Evolutionary conservation across 2,797 vertebrate species (phyloP), one percentile per base, ranked within the genome.

Genomic region (Falco cherrug): DNA sequence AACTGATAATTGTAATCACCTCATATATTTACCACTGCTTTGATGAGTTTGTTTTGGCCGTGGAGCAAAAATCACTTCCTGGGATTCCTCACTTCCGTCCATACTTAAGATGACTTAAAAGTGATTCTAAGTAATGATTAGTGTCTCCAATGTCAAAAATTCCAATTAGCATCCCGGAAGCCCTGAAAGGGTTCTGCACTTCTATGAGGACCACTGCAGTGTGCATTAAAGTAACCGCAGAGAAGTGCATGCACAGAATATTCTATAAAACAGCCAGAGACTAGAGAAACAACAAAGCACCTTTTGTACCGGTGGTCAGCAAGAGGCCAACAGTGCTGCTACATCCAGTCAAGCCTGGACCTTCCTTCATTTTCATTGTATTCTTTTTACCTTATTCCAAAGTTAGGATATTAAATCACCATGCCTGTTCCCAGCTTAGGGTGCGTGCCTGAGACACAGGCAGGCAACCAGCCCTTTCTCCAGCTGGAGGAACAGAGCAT

Each of bases 1-100:
- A 75, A 69, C 24, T 51, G 57, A 67, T 35, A 59, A 79, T 35
- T 77, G 33, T 47, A 60, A 82, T 95, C 75, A 37, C 41, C n/a
- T 80, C 67, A 90, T 73, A 37, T 94, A 16, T 94, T 90, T 87
- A 45, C 45, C 60, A 37, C 20, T 37, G 12, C 5, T 84, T 73
- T 91, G 65, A 88, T 84, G 53, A 51, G 76, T 77, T 85, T 94
- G 19, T 78, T 57, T 93, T 90, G 92, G 78, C 86, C 78, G 13
- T 5, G 25, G 45, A 87, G 29, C 60, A 93, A 57, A 56, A 87
- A 78, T 59, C 11, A 0, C 21, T 96, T 96, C 65, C 61, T 57
- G 53, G 61, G 75, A 71, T 85, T 85, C 71, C 64, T 80, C 26
- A 26, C 24, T 79, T 94, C 45, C 71, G 78, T 68, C 56, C 54